Evolutionary conservation across 2,797 vertebrate genomes (phyloP).

Genomic region (Cyclura pinguis): DNA sequence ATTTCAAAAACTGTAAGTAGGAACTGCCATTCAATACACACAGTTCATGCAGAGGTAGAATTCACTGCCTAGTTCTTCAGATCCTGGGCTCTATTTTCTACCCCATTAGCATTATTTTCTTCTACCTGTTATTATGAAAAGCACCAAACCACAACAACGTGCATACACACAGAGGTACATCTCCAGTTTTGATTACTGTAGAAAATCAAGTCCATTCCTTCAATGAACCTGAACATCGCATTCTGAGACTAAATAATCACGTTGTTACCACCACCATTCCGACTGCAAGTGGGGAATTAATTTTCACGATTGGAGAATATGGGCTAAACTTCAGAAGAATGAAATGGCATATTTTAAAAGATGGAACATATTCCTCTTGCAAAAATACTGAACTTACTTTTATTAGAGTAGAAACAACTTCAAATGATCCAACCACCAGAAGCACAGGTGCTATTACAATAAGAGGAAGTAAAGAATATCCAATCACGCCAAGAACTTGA

Average conservation of each 20-base stretch:
- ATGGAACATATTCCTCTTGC: background rate
- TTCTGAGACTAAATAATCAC: background rate
- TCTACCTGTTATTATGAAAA: background rate
- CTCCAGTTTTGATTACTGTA: background rate
- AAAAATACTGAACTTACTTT: constrained; percentile 86
- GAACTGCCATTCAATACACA: background rate
- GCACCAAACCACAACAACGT: background rate
- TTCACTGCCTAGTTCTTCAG: background rate
- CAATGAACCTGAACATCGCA: background rate
- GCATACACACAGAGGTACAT: too few relatives aligned
- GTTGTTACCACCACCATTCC: too few relatives aligned
- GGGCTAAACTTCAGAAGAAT: too few relatives aligned
- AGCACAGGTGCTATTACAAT: constrained; percentile 96
- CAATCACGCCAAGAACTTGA: constrained; percentile 97
- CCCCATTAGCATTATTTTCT: too few relatives aligned
- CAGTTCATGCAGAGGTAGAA: background rate
- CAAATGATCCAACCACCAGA: constrained; percentile 92
- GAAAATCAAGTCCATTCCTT: background rate
- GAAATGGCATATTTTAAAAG: background rate
- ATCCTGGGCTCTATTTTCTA: too few relatives aligned
- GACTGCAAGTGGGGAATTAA: too few relatives aligned
- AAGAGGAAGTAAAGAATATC: constrained; percentile 97
- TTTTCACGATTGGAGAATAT: too few relatives aligned
- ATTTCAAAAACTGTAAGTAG: background rate
- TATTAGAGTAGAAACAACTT: constrained; percentile 92